Evolutionary conservation across 2,797 vertebrate genomes (phyloP).

Genomic region (Apodemus agrarius): DNA sequence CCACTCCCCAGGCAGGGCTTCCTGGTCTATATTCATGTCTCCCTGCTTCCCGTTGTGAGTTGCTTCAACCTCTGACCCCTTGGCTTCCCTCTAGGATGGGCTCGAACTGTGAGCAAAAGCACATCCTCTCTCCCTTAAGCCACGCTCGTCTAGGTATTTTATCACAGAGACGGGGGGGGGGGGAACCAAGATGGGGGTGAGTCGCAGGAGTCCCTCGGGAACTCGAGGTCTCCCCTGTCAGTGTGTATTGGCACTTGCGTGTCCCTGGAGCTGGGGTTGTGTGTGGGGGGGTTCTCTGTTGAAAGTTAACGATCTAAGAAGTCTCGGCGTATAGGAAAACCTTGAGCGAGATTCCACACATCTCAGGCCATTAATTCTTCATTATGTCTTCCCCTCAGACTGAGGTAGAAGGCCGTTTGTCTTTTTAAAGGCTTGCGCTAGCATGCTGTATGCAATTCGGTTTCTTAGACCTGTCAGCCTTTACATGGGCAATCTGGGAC

Average conservation of each 20-base stretch:
- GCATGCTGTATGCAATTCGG: constrained; percentile 86
- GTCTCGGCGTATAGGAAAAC: constrained; percentile 84
- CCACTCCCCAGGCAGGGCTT: not conserved
- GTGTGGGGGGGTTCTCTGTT: constrained; percentile 81
- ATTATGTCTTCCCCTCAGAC: constrained; percentile 89
- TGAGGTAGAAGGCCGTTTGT: constrained; percentile 87
- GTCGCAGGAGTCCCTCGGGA: not conserved
- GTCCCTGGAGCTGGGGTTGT: constrained; percentile 71
- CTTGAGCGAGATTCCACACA: constrained; percentile 86
- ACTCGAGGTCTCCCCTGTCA: constrained; percentile 63
- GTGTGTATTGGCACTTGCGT: constrained; percentile 11
- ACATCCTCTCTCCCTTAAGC: not conserved
- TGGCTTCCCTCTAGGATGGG: not conserved
- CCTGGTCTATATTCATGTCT: not conserved
- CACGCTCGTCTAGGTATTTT: not conserved
- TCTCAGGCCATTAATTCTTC: constrained; percentile 89
- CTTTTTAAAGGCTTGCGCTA: constrained; percentile 88
- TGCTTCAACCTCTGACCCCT: not conserved
- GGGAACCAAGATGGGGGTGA: not conserved
- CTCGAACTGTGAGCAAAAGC: not conserved
- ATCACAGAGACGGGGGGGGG: not conserved
- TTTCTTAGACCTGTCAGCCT: constrained; percentile 82
- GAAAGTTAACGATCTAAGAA: constrained; percentile 87
- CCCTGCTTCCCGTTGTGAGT: not conserved
- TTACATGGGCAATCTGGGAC: constrained; percentile 85